phyloP scores from a whole-genome alignment of 2,888 invertebrate species.

The Eucera pruinosa region DNA sequence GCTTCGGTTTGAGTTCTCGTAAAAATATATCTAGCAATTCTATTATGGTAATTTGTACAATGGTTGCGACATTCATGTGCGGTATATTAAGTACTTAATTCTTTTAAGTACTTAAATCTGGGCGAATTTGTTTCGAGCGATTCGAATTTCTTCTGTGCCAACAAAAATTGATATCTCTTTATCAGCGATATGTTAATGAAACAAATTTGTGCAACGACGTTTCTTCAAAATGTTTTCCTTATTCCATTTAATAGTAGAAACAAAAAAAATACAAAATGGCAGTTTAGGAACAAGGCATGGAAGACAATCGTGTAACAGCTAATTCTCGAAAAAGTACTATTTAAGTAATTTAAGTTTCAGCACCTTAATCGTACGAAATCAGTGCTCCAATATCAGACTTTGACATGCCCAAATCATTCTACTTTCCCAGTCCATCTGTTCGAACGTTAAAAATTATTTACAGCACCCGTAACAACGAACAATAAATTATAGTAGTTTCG shows the following conservation, averaged over 20 bases:
- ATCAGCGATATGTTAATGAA: conserved; percentile 2
- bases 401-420: not conserved
- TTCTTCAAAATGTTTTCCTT: not conserved
- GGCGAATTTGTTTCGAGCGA: no score
- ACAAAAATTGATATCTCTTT: not conserved
- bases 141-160: not conserved
- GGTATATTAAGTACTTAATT: not conserved
- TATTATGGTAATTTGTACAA: not conserved
- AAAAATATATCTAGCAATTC: not conserved
- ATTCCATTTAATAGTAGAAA: not conserved
- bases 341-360: not conserved
- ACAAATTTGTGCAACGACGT: not conserved
- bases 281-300: conserved; percentile 37
- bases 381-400: not conserved
- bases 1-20: not conserved
- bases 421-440: not conserved
- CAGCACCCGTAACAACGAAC: not conserved
- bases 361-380: not conserved
- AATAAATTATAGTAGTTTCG: not conserved
- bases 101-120: no score
- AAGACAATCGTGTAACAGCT: conserved; percentile 27
- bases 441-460: not conserved
- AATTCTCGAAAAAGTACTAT: not conserved
- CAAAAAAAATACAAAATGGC: conserved; percentile 39
- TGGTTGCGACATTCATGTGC: not conserved